Percentiles rank a stretch among this genome's conserved stretches.
Conservation (phyloP, 2,888 invertebrate species). For the Lithosia quadra region DNA sequence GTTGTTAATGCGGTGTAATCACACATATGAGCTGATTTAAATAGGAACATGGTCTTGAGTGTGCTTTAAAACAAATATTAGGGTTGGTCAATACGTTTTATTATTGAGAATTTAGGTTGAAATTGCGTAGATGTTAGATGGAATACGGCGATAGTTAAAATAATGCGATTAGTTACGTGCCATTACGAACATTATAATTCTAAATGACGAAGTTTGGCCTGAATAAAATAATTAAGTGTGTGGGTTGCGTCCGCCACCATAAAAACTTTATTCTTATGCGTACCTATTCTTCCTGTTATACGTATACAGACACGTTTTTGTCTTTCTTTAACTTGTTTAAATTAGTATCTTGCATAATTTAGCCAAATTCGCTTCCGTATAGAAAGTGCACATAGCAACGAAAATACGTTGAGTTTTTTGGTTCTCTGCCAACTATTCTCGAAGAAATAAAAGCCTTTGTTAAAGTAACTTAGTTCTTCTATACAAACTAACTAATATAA, state of each 20-base stretch:
- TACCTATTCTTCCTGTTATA: slow-evolving; percentile 14
- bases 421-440: background rate
- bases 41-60: background rate
- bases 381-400: slow-evolving; percentile 7
- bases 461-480: background rate
- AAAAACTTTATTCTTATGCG: slow-evolving; percentile 10
- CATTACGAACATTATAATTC: slow-evolving; percentile 41
- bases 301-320: slow-evolving; percentile 10
- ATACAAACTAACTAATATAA: background rate
- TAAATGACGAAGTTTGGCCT: slow-evolving; percentile 38
- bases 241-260: slow-evolving; percentile 34
- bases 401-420: background rate
- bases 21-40: slow-evolving; percentile 29
- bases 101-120: slow-evolving; percentile 29
- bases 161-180: slow-evolving; percentile 37
- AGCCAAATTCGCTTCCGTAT: slow-evolving; percentile 5
- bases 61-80: background rate
- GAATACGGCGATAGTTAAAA: slow-evolving; percentile 32
- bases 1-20: slow-evolving; percentile 23
- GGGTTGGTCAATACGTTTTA: background rate
- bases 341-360: slow-evolving; percentile 16
- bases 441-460: background rate
- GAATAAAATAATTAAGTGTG: slow-evolving; percentile 34
- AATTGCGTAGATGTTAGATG: slow-evolving; percentile 28
- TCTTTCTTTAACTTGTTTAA: background rate